Conservation (phyloP, 2,797 vertebrate species). For the Lates japonicus region DNA sequence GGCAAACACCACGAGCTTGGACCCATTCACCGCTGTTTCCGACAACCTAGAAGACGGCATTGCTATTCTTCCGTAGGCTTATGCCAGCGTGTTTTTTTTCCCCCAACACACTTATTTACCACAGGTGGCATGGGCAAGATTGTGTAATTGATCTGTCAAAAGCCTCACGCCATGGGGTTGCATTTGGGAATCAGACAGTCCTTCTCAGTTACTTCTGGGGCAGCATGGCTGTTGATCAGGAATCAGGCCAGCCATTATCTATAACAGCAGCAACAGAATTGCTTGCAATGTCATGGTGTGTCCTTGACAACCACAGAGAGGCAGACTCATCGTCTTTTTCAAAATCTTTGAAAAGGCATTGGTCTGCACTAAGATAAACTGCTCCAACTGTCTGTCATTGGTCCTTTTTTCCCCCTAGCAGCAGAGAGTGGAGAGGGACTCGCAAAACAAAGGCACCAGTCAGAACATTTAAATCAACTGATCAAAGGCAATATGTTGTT, state of each 20-base stretch:
- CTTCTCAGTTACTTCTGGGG: conserved; percentile 47
- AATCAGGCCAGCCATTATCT: conserved; percentile 63
- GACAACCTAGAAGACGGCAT: conserved; percentile 52
- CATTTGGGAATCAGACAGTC: conserved; percentile 56
- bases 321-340: conserved; percentile 24
- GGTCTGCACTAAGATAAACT: background rate
- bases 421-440: conserved; percentile 13
- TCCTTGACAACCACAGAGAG: conserved; percentile 43
- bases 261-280: conserved; percentile 49
- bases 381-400: conserved; percentile 17
- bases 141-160: conserved; percentile 75
- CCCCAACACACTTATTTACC: conserved; percentile 20
- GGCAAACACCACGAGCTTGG: conserved; percentile 58
- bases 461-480: conserved; percentile 16
- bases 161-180: conserved; percentile 54
- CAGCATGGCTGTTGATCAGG: conserved; percentile 54
- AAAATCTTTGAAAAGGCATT: conserved; percentile 40
- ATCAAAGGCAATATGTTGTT: conserved; percentile 19
- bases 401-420: background rate
- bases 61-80: conserved; percentile 52
- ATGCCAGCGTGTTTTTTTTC: conserved; percentile 43
- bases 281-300: conserved; percentile 40
- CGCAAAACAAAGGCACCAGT: conserved; percentile 11
- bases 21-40: conserved; percentile 65
- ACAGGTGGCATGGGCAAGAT: conserved; percentile 43